Evolutionary conservation across 1,140 invertebrate genomes (phyloP).

Genomic region (Diorhabda sublineata): DNA sequence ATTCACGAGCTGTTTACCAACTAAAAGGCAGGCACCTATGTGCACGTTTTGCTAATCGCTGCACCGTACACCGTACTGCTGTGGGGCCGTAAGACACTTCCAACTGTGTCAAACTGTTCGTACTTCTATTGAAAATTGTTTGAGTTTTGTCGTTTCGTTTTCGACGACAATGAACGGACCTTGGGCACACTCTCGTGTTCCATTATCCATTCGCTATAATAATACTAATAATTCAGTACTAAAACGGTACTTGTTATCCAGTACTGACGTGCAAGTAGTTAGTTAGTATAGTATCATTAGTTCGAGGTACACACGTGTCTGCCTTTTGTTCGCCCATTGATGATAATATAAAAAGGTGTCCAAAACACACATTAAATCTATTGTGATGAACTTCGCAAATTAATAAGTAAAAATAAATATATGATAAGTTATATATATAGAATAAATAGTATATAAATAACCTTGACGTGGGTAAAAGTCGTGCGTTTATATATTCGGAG

Average conservation of each 20-base stretch:
- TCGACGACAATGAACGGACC: conserved; percentile 15
- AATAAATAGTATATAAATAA: conserved; percentile 40
- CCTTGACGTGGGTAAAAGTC: conserved; percentile 34
- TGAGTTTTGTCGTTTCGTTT: conserved; percentile 11
- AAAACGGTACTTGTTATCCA: neutral
- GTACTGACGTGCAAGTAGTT: conserved; percentile 24
- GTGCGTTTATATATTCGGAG: conserved; percentile 30
- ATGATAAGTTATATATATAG: conserved; percentile 40
- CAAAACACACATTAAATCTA: conserved; percentile 42
- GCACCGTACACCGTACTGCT: conserved; percentile 19
- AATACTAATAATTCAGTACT: neutral
- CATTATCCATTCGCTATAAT: conserved; percentile 20
- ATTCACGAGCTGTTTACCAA: conserved; percentile 43
- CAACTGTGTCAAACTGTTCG: conserved; percentile 5
- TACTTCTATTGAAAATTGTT: conserved; percentile 15
- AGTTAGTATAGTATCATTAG: conserved; percentile 37
- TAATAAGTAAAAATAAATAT: conserved; percentile 43
- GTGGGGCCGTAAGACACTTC: conserved; percentile 13
- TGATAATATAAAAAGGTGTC: conserved; percentile 41
- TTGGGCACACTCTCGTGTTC: conserved; percentile 16
- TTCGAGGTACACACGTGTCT: conserved; percentile 44
- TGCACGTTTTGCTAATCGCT: conserved; percentile 28
- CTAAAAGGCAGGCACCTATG: conserved; percentile 44
- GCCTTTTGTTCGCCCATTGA: conserved; percentile 46
- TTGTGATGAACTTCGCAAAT: conserved; percentile 47